Percentiles rank a stretch among this genome's conserved stretches.
phyloP scores from a whole-genome alignment of 2,113 vertebrate genomes.

The Glareola pratincola region DNA sequence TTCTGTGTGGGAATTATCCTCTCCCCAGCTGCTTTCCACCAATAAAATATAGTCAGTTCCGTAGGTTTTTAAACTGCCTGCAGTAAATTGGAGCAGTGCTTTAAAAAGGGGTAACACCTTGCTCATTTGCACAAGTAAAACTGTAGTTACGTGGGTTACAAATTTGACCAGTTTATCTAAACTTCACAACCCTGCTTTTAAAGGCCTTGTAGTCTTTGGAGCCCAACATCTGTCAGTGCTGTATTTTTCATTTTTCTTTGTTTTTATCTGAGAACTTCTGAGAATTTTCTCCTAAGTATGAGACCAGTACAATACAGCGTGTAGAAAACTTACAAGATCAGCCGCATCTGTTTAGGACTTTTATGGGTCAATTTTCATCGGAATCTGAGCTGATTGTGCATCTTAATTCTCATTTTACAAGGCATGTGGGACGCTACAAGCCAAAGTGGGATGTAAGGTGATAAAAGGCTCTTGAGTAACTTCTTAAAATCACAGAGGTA shows the following conservation, averaged over 20 bases:
- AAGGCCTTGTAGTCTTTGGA: not conserved
- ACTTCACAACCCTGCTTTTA: not conserved
- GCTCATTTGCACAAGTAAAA: not conserved
- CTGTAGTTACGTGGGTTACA: not conserved
- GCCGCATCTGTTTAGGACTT: not conserved
- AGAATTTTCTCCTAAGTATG: not conserved
- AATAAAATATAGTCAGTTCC: not conserved
- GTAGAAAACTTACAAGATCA: not conserved
- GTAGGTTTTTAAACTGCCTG: not conserved
- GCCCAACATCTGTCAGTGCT: not conserved
- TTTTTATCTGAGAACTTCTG: not conserved
- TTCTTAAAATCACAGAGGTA: not conserved
- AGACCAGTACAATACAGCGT: rapidly evolving
- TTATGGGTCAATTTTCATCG: not conserved
- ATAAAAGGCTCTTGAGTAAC: not conserved
- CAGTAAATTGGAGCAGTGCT: not conserved
- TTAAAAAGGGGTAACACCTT: not conserved
- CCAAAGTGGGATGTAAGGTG: not conserved
- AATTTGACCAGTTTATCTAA: not conserved
- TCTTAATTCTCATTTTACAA: not conserved
- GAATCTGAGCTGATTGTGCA: not conserved
- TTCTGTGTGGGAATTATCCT: not conserved
- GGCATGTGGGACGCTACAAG: not conserved
- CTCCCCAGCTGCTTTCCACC: conserved; percentile 14
- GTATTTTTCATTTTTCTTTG: not conserved